Conservation (phyloP, 2,797 vertebrate species). For the Meda fulgida region DNA sequence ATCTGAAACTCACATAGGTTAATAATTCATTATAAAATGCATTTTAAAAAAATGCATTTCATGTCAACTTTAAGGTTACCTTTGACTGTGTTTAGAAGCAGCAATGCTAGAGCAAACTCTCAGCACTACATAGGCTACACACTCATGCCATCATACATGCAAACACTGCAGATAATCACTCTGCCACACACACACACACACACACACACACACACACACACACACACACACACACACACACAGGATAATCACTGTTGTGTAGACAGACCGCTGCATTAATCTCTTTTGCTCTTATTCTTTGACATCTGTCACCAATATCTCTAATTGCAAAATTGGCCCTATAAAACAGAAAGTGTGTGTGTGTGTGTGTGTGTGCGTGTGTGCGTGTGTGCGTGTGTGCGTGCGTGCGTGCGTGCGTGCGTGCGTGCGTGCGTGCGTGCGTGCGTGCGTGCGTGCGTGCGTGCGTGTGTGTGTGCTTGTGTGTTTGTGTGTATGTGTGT, state of each 20-base stretch:
- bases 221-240: background rate
- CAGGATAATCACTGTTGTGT: constrained; percentile 28
- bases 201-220: background rate
- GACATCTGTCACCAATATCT: constrained; percentile 58
- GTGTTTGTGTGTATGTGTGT: background rate
- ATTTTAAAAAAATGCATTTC: background rate
- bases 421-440: background rate
- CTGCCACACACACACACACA: background rate
- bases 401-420: background rate
- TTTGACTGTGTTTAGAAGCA: constrained; percentile 12
- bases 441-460: too few species aligned
- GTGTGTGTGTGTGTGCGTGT: constrained; percentile 5
- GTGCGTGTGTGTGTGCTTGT: background rate
- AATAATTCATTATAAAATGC: background rate
- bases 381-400: background rate
- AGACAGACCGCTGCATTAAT: constrained; percentile 39
- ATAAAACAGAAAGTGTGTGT: constrained; percentile 9
- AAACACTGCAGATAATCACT: constrained; percentile 15
- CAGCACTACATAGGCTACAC: background rate
- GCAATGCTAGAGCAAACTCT: constrained; percentile 26
- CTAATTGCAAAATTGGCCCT: constrained; percentile 59
- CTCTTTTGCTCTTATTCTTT: constrained; percentile 16
- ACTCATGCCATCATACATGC: background rate
- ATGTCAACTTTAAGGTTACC: background rate
- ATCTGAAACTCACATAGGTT: background rate